Evolutionary conservation across 2,797 vertebrate species (phyloP), one percentile per base, ranked within the genome.

Genomic region (Ispidina picta): DNA sequence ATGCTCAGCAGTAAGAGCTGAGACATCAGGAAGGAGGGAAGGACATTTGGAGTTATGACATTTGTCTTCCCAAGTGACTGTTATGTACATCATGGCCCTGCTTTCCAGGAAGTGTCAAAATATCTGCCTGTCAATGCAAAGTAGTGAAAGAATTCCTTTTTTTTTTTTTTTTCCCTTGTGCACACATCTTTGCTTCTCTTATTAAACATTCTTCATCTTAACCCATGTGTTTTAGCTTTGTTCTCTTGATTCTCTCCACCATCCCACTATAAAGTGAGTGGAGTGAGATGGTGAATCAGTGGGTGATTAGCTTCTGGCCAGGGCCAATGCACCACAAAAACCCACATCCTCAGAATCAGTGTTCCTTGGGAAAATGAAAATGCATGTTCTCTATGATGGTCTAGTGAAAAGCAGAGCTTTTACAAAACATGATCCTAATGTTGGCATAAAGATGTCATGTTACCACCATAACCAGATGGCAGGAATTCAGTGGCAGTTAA

Each of bases 191-290:
- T 83, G 20, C 12, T 70, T 77, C 31, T 26, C 5, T 62, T 55
- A 44, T 13, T 51, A 37, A 63, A 80, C 25, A 70, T 5, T 20
- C 41, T 73, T 54, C 33, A 28, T 23, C 12, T 43, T 26, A 71
- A 10, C 17, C 9, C 33, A 43, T 4, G 3, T 11, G 3, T 56
- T 83, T 59, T 26, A 64, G 8, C 44, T 52, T 64, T 20, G 5
- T 15, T 48, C 21, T 20, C 48, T 14, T 68, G 15, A 29, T 78
- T 55, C 7, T 60, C 41, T 73, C 18, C 7, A 9, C 15, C 9
- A 7, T 15, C 6, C 29, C 2, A 0, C n/a, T 66, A 3, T 25
- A 29, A 10, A 6, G 13, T 14, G 2, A 4, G 21, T 8, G 5
- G 10, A 31, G 10, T 12, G 29, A 54, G 10, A 0, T 3, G 22